Evolutionary conservation across 2,888 invertebrate species (phyloP).

Genomic region (Cantharis rufa): DNA sequence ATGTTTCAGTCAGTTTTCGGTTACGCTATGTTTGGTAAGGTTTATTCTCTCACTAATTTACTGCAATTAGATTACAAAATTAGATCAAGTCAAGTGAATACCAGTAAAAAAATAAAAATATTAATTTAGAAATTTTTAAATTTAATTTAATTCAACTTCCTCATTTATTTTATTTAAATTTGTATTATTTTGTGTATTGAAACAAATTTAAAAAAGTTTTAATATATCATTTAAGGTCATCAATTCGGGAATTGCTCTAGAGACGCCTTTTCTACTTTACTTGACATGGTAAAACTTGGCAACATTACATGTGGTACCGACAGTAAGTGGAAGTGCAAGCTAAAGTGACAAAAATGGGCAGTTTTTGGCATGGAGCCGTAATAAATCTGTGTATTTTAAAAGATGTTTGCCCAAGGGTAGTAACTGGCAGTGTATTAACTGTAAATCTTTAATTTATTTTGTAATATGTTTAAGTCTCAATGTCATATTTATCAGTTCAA

Average conservation of each 20-base stretch:
- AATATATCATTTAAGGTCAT: not conserved
- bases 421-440: not conserved
- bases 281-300: not conserved
- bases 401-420: not conserved
- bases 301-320: not conserved
- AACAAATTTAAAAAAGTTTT: too few relatives aligned
- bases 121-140: too few relatives aligned
- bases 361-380: not conserved
- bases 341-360: not conserved
- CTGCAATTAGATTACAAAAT: too few relatives aligned
- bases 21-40: too few relatives aligned
- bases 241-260: not conserved
- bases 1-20: too few relatives aligned
- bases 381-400: not conserved
- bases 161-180: too few relatives aligned
- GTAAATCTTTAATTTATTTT: not conserved
- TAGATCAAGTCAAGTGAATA: too few relatives aligned
- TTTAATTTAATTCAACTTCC: too few relatives aligned
- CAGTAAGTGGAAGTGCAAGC: not conserved
- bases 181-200: too few relatives aligned
- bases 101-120: too few relatives aligned
- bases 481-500: not conserved
- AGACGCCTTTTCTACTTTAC: not conserved
- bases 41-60: too few relatives aligned
- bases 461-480: not conserved